Evolutionary conservation across 2,797 vertebrate species (phyloP), one percentile per base, ranked within the genome.

Genomic region (Buphagus erythrorhynchus): DNA sequence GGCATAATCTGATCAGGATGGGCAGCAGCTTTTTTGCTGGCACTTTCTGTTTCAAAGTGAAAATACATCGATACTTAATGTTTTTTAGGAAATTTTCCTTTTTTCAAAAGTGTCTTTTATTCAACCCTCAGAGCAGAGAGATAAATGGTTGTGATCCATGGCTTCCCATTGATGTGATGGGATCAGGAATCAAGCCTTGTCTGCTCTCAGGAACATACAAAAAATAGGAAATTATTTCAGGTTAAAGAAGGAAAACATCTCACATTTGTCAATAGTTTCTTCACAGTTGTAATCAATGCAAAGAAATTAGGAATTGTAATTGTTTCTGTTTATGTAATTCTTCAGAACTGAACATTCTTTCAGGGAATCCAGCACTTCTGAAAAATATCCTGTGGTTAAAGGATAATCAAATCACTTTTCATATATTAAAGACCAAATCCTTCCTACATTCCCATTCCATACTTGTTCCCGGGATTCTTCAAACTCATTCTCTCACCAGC

Each of bases 331-430:
- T 22, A 21, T 74, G 36, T 26, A 36, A 5, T 79, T 85, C 59
- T 86, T 69, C 54, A 72, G 58, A 66, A 75, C 14, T 61, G 24
- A 78, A 12, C 59, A 93, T 86, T 84, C 46, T 87, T 77, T 54
- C 38, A 63, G 69, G 10, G 73, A 84, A 58, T 63, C 66, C 59
- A 77, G 7, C 14, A 5, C 54, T 88, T 71, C 52, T 46, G 19
- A 10, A 38, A 78, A 72, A 38, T 55, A 61, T 18, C 57, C 43
- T 83, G 13, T 61, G 48, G 67, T 90, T 92, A 88, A 71, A 88
- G 69, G 90, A 85, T 61, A 78, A 95, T 94, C 84, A 78, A 68
- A 87, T 93, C 61, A 51, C 58, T 91, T 94, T 94, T 85, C 75
- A 25, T 62, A 25, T 74, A 72, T 74, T 84, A 91, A 69, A 87